Evolutionary conservation across 2,888 invertebrate genomes (phyloP).

Genomic region (Nyleta sp.): DNA sequence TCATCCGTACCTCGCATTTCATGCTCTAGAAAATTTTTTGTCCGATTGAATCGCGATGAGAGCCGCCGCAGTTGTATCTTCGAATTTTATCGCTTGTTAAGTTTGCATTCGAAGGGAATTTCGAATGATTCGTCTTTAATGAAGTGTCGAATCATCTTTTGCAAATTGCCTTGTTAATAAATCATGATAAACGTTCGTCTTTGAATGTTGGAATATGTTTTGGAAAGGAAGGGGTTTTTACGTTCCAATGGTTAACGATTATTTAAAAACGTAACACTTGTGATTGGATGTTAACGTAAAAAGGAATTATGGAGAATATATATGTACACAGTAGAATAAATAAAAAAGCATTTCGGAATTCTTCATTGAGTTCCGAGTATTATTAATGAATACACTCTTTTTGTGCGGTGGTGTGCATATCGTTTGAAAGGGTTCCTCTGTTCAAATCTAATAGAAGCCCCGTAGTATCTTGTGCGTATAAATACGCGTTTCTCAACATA

Average conservation of each 20-base stretch:
- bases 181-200: no score
- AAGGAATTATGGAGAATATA: slow-evolving; percentile 16
- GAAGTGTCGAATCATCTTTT: no score
- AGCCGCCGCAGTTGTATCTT: slow-evolving; percentile 34
- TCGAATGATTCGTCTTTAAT: no score
- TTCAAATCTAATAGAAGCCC: slow-evolving; percentile 67
- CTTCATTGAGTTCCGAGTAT: slow-evolving; percentile 52
- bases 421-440: slow-evolving; percentile 65
- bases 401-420: slow-evolving; percentile 60
- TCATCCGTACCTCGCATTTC: slow-evolving; percentile 26
- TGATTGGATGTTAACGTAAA: background rate
- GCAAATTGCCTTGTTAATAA: no score
- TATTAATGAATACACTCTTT: slow-evolving; percentile 66
- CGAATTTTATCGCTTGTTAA: slow-evolving; percentile 41
- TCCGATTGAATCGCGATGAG: slow-evolving; percentile 21
- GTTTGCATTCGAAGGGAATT: slow-evolving; percentile 14
- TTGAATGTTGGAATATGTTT: no score
- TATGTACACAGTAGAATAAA: slow-evolving; percentile 28
- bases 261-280: slow-evolving; percentile 18
- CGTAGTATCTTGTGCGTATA: slow-evolving; percentile 67
- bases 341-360: slow-evolving; percentile 43
- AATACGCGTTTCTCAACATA: slow-evolving; percentile 64
- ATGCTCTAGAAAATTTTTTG: slow-evolving; percentile 44
- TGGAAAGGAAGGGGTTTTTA: no score
- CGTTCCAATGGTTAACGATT: no score